Evolutionary conservation across 2,888 invertebrate species (phyloP).

Genomic region (Prostheceraeus crozeri): DNA sequence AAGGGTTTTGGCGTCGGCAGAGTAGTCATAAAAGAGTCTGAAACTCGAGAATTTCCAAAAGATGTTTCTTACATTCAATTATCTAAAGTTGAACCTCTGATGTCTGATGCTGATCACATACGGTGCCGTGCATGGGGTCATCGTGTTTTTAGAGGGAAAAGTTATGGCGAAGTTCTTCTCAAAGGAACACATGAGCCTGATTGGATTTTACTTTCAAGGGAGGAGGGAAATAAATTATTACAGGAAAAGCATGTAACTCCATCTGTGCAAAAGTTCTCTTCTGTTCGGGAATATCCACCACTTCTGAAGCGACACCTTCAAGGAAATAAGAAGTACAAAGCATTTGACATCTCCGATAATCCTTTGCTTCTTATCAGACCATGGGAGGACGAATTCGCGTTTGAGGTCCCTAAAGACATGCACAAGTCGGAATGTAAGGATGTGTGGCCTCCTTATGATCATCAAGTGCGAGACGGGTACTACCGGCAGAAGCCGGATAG

Average conservation of each 20-base stretch:
- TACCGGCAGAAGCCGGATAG: neutral
- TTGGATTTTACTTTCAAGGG: neutral
- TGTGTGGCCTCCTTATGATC: constrained; percentile 11
- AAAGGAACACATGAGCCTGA: neutral
- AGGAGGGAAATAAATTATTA: neutral
- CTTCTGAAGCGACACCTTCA: neutral
- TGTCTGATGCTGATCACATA: neutral
- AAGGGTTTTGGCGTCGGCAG: constrained; percentile 18
- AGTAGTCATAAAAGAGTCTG: constrained; percentile 3
- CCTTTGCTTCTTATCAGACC: neutral
- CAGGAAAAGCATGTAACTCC: neutral
- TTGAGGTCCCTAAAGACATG: neutral
- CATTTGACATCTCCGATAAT: neutral
- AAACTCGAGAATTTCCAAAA: constrained; percentile 2
- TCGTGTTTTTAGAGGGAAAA: neutral
- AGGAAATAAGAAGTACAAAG: neutral
- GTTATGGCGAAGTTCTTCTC: neutral
- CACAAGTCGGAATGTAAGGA: neutral
- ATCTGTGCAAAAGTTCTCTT: neutral
- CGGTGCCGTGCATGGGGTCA: constrained; percentile 12
- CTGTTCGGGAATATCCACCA: neutral
- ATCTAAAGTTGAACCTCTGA: constrained; percentile 11
- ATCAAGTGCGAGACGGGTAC: neutral
- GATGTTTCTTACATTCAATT: neutral
- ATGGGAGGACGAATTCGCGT: neutral